phyloP scores from a whole-genome alignment of 2,888 invertebrate genomes.

The Stenichneumon culpator region DNA sequence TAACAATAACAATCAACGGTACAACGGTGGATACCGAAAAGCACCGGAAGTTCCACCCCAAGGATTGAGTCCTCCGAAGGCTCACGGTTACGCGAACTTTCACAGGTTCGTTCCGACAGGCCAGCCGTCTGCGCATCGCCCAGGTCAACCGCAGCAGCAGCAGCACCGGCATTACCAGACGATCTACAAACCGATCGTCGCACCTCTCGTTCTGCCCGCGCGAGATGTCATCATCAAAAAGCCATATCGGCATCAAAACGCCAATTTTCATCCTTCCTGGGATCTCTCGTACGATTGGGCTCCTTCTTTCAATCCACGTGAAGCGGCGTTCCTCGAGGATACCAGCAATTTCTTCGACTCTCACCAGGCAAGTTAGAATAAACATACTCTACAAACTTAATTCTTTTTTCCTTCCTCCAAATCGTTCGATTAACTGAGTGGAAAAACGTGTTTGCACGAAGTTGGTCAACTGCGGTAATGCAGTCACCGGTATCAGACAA shows the following conservation, averaged over 20 bases:
- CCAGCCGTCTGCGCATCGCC: conserved; percentile 57
- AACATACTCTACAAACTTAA: conserved; percentile 53
- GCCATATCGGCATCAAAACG: conserved; percentile 63
- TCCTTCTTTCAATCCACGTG: conserved; percentile 72
- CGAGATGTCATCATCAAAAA: conserved; percentile 62
- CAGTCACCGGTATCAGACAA: conserved; percentile 33
- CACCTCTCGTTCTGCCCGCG: conserved; percentile 75
- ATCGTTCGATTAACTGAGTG: conserved; percentile 4
- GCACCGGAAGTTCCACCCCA: conserved; percentile 17
- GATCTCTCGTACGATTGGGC: conserved; percentile 76
- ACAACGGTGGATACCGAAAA: conserved; percentile 18
- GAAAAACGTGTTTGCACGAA: conserved; percentile 22
- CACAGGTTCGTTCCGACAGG: conserved; percentile 60
- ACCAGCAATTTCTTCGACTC: conserved; percentile 75
- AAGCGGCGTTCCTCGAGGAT: conserved; percentile 73
- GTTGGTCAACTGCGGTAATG: neutral
- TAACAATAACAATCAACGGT: neutral
- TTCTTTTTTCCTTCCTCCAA: conserved; percentile 51
- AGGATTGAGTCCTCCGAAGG: conserved; percentile 62
- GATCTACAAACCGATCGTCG: conserved; percentile 76
- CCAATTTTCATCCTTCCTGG: conserved; percentile 71
- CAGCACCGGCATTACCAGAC: conserved; percentile 37
- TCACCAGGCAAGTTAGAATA: conserved; percentile 74
- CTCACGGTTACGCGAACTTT: conserved; percentile 73
- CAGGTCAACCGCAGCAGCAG: conserved; percentile 61